Base-by-base conservation (phyloP, 1,140 invertebrate genomes). In the Teleopsis dalmanni region DNA sequence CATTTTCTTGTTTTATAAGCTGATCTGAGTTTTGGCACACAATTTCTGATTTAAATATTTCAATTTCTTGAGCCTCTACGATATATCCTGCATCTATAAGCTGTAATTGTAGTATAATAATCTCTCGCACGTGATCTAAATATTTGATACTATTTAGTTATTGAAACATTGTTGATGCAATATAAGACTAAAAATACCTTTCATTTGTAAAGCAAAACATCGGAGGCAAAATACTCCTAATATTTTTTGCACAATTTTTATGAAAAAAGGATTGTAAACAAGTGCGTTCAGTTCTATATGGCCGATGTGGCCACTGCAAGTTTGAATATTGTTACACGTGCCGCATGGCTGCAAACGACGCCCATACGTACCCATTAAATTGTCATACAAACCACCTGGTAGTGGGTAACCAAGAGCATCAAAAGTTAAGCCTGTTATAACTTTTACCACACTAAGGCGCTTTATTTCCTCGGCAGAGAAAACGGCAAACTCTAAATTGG, bases 251-350 rank as follows among this genome's bases (percentile, higher is more conserved):
- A 95, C 73, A 34, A 78, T 75, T 65, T 83, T 85, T 38, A 89
- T 85, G 60, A 94, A 91, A 25, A 98, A 57, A 4, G 95, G 94
- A 79, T 98, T 98, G 34, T 92, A 84, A 1, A 95, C 85, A 7
- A 90, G 82, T 4, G 97, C 70, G 3, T 91, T 88, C n/a, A 99
- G 73, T 50, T 86, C 83, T 51, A 99, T 95, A 61, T 97, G 90
- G 0, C 95, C 95, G 74, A 95, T 86, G 73, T 99, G 96, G 4
- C 96, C 95, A 1, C 84, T 80, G 72, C 95, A 99, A 48, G 81
- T 73, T 10, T 61, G 51, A 73, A 77, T 57, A 49, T 83, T 77
- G 6, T 78, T 76, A 73, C 95, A 98, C 13, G 93, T 97, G 10
- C 71, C 71, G 74, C 95, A 98, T 7, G 79, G 73, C 48, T 90